Conservation (phyloP, 2,888 invertebrate species). For the Oscheius sp. region DNA sequence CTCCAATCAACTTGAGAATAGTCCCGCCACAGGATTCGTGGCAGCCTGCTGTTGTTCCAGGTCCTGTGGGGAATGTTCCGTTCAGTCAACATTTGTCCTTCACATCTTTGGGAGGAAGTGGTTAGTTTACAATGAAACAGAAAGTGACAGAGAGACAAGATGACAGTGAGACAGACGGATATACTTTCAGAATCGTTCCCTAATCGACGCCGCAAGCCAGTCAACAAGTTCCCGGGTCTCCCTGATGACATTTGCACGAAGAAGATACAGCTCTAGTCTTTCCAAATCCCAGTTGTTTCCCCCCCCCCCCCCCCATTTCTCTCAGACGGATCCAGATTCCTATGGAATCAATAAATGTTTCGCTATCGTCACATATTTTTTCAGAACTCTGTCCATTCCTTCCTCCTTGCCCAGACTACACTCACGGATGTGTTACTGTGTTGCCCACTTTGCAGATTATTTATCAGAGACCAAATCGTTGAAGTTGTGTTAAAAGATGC, state of each 20-base stretch:
- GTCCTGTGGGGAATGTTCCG: constrained; percentile 25
- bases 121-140: constrained; percentile 1
- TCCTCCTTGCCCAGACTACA: too few relatives aligned
- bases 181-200: constrained; percentile 4
- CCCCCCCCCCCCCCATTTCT: too few relatives aligned
- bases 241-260: constrained; percentile 24
- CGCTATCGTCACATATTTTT: too few relatives aligned
- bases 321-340: too few relatives aligned
- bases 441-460: too few relatives aligned
- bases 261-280: too few relatives aligned
- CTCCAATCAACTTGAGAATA: constrained; percentile 1
- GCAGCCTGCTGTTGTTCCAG: neutral
- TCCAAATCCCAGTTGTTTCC: too few relatives aligned
- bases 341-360: too few relatives aligned
- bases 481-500: too few relatives aligned
- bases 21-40: constrained; percentile 14
- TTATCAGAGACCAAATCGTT: too few relatives aligned
- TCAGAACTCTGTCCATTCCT: too few relatives aligned
- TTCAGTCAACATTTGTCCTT: constrained; percentile 25
- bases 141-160: neutral
- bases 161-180: neutral
- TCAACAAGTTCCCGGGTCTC: constrained; percentile 7
- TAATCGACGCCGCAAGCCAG: constrained; percentile 21
- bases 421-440: too few relatives aligned
- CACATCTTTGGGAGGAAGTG: constrained; percentile 28